Base-by-base conservation (phyloP, 2,797 vertebrate species). In the Odontamblyopus lacepedii region DNA sequence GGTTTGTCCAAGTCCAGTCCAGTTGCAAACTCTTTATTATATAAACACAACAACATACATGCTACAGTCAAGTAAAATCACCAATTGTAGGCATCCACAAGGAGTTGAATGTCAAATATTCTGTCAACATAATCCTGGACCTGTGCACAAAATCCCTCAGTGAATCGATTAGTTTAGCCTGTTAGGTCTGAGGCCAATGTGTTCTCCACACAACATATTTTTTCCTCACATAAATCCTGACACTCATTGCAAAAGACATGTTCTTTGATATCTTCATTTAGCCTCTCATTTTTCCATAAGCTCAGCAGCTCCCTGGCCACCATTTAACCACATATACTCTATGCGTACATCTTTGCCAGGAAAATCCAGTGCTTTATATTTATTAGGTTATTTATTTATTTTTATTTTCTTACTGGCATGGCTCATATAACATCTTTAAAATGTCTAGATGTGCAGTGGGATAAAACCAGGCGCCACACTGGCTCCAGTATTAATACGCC, bases 401-500 rank as follows among this genome's bases (percentile, higher is more conserved):
- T 88, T 78, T 80, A 72, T 83, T 77, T 78, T 18, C 76, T 68
- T 53, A 74, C 78, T 70, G 84, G 63, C 75, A 72, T 30, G 71
- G 68, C 72, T 80, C 84, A 70, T 80, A 85, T 85, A 83, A 79
- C 76, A 77, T 87, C 83, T 76, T 88, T 77, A 85, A 85, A 85
- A 77, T 70, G 67, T 82, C 86, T 76, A 71, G 27, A 65, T 18
- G 16, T 73, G 66, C 57, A 48, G 81, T 19, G 65, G 65, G 48
- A 81, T 75, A 79, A 86, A 87, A 78, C 71, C 41, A 70, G 86
- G 83, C 85, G 73, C 87, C 91, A 82, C 78, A 61, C 85, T 75
- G 77, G 67, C 80, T 70, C 68, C 59, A 73, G 79, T 81, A 81
- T 80, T 85, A 88, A 87, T 80, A 83, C 78, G 67, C 69, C 73